Base-by-base conservation (phyloP, 2,797 vertebrate genomes). In the Manis pentadactyla region DNA sequence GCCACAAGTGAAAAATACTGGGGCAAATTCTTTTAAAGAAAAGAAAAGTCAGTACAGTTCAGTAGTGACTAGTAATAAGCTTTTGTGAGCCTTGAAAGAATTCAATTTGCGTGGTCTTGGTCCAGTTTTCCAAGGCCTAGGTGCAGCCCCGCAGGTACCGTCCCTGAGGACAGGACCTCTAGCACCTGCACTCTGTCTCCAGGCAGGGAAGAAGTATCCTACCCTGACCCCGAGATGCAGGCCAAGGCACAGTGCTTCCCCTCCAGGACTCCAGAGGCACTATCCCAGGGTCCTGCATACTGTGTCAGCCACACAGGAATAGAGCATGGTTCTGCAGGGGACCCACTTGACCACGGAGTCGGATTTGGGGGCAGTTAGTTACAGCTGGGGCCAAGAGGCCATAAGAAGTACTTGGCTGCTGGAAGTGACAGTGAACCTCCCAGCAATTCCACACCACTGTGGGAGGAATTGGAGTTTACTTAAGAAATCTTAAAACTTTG, bases 311-410 rank as follows among this genome's bases (percentile, higher is more conserved):
- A 7, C 68, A 42, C 3, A 12, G 14, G 14, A 85, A 15, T 21
- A 14, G 5, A 14, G 29, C 37, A 0, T 19, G 5, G 29, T 37
- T 46, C 53, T 3, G 29, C 18, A 18, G 75, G 14, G 17, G 17
- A 31, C 15, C 15, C 23, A 29, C 23, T 15, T 46, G 17, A 8
- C 8, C 15, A n/a, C 3, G n/a, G 13, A 7, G 23, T 69, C 49
- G 15, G 31, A 14, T 17, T 51, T 19, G 1, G 29, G 2, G n/a
- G 0, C 17, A 8, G 0, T n/a, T 53, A 39, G 42, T 42, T 9
- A 12, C 10, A 6, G 6, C 0, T 2, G 18, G 17, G 64, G 39
- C 21, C 39, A 46, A 13, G 34, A 88, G 23, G 18, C 64, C 49
- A 6, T 51, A 63, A 55, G 29, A 51, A 10, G 69, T 17, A 0